Conservation (phyloP, 2,888 invertebrate genomes). For the Embidobia sp. region DNA sequence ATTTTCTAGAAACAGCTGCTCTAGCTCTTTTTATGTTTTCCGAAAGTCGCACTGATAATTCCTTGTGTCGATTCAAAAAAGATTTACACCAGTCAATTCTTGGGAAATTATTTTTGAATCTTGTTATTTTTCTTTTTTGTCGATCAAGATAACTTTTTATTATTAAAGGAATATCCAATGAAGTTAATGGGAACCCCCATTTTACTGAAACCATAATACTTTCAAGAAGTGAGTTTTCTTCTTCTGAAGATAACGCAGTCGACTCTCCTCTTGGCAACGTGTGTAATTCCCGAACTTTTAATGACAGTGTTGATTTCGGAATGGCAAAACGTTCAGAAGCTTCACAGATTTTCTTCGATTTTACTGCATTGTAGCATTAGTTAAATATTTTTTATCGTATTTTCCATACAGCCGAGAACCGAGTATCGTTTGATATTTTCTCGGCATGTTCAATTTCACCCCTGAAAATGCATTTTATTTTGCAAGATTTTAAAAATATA, state of each 20-base stretch:
- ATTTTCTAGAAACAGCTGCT: neutral
- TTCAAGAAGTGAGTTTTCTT: neutral
- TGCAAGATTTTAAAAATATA: no score
- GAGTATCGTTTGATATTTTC: conserved; percentile 1
- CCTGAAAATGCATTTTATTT: conserved; percentile 10
- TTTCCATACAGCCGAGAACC: conserved; percentile 6
- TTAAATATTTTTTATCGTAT: conserved; percentile 16
- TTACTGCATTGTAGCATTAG: conserved; percentile 1
- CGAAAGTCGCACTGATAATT: neutral
- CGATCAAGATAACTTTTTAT: conserved; percentile 9
- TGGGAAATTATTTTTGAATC: conserved; percentile 24
- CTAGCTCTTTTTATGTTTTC: conserved; percentile 22
- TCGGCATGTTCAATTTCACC: conserved; percentile 10
- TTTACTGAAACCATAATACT: neutral
- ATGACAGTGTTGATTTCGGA: neutral
- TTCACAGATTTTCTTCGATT: conserved; percentile 1
- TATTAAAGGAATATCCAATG: conserved; percentile 4
- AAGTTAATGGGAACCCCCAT: conserved; percentile 21
- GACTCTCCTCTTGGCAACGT: neutral
- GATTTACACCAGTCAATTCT: conserved; percentile 18
- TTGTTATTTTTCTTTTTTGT: neutral
- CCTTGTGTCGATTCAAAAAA: neutral
- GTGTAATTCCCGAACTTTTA: conserved; percentile 7
- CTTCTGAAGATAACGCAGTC: neutral
- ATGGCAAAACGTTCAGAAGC: conserved; percentile 12